phyloP scores from a whole-genome alignment of 2,113 vertebrate genomes.

The Cebidichthys violaceus region DNA sequence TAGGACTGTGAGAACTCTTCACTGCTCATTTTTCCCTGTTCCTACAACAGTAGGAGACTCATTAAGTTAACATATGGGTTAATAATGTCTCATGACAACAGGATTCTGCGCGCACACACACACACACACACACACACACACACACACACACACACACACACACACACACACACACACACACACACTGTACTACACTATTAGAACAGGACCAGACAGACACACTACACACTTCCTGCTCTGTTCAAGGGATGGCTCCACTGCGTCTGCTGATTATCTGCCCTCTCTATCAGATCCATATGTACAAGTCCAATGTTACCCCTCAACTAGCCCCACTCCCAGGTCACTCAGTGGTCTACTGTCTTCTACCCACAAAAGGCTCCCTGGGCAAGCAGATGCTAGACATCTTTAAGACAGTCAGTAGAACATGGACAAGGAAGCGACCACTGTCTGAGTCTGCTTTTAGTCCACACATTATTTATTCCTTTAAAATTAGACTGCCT shows the following conservation, averaged over 20 bases:
- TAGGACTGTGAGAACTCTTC: background rate
- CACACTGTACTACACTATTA: conserved; percentile 70
- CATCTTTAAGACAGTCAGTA: conserved; percentile 9
- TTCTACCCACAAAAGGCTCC: conserved; percentile 2
- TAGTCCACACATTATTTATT: background rate
- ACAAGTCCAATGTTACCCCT: conserved; percentile 42
- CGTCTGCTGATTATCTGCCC: conserved; percentile 75
- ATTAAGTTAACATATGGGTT: conserved; percentile 44
- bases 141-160: background rate
- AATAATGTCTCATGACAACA: conserved; percentile 51
- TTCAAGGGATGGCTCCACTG: conserved; percentile 81
- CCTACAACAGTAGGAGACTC: conserved; percentile 24
- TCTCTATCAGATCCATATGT: conserved; percentile 80
- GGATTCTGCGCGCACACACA: conserved; percentile 16
- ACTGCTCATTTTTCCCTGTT: conserved; percentile 5
- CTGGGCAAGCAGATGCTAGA: conserved; percentile 9
- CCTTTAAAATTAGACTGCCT: background rate
- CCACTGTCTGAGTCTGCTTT: background rate
- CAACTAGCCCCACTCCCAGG: conserved; percentile 30
- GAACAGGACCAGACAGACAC: conserved; percentile 75
- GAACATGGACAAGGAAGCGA: conserved; percentile 15
- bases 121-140: background rate
- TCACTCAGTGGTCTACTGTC: conserved; percentile 50
- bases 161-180: conserved; percentile 4
- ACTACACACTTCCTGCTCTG: conserved; percentile 79